Evolutionary conservation across 2,888 invertebrate genomes (phyloP).

Genomic region (Electrophaes corylata): DNA sequence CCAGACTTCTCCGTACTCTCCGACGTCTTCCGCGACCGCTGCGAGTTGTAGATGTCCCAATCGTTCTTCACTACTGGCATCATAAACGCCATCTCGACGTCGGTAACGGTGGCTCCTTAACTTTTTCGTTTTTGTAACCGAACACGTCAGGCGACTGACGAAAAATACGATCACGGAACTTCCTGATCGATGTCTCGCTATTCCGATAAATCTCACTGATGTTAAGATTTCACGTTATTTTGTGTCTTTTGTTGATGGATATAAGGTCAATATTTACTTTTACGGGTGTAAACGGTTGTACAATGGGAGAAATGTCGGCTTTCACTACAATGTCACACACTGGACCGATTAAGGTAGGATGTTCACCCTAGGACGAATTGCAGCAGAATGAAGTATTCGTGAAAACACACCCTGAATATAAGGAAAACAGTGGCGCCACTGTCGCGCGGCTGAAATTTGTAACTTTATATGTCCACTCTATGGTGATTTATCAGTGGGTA

Average conservation of each 20-base stretch:
- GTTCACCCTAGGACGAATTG: constrained; percentile 81
- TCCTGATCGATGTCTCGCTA: constrained; percentile 39
- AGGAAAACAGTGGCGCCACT: constrained; percentile 81
- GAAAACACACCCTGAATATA: constrained; percentile 82
- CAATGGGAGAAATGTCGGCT: constrained; percentile 56
- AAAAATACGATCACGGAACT: constrained; percentile 52
- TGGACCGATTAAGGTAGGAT: constrained; percentile 64
- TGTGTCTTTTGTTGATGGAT: constrained; percentile 42
- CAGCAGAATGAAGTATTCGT: constrained; percentile 79
- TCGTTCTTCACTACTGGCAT: constrained; percentile 97
- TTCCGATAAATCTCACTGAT: constrained; percentile 41
- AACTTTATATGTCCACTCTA: constrained; percentile 46
- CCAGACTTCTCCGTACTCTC: constrained; percentile 84
- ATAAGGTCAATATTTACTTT: constrained; percentile 47
- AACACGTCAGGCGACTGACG: constrained; percentile 53
- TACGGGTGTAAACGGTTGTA: constrained; percentile 43
- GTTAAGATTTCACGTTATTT: constrained; percentile 46
- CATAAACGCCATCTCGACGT: constrained; percentile 94
- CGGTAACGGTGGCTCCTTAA: constrained; percentile 68
- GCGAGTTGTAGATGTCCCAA: constrained; percentile 95
- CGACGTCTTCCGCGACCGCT: constrained; percentile 89
- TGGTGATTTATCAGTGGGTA: constrained; percentile 26
- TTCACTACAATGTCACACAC: constrained; percentile 79
- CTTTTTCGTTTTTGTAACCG: constrained; percentile 74
- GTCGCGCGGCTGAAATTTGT: constrained; percentile 56